phyloP scores from a whole-genome alignment of 2,113 vertebrate species.

The Caranx melampygus region DNA sequence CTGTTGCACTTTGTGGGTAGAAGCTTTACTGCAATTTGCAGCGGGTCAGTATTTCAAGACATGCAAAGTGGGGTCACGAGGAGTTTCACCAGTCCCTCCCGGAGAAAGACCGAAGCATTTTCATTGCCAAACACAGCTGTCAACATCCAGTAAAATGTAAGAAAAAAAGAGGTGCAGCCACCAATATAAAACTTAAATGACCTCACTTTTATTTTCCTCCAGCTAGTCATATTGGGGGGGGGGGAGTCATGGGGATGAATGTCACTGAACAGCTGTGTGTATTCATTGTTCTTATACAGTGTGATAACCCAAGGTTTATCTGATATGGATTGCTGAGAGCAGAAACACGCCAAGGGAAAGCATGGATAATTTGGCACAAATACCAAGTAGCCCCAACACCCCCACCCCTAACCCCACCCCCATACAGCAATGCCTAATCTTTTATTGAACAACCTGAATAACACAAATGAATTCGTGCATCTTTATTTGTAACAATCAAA shows the following conservation, averaged over 20 bases:
- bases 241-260: constrained; percentile 58
- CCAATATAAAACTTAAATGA: constrained; percentile 54
- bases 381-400: constrained; percentile 37
- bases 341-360: constrained; percentile 48
- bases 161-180: constrained; percentile 1
- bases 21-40: constrained; percentile 28
- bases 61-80: constrained; percentile 24
- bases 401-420: constrained; percentile 25
- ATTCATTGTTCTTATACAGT: constrained; percentile 63
- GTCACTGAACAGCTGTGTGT: constrained; percentile 63
- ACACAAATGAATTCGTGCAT: constrained; percentile 79
- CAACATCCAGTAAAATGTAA: constrained; percentile 54
- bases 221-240: constrained; percentile 5
- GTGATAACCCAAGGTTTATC: constrained; percentile 67
- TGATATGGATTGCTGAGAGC: constrained; percentile 58
- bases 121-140: constrained; percentile 57
- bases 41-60: constrained; percentile 38
- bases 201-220: constrained; percentile 62
- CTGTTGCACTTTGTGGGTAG: neutral
- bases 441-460: constrained; percentile 80
- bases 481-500: constrained; percentile 84
- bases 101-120: constrained; percentile 27
- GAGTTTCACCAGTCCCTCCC: constrained; percentile 30
- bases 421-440: constrained; percentile 66
- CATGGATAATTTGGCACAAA: constrained; percentile 55